These are phyloP conservation scores for Bolinopsis microptera DNA, from an alignment of 37 sponge, comb jelly and placozoan genomes.

Conservation along the genomic window DNA sequence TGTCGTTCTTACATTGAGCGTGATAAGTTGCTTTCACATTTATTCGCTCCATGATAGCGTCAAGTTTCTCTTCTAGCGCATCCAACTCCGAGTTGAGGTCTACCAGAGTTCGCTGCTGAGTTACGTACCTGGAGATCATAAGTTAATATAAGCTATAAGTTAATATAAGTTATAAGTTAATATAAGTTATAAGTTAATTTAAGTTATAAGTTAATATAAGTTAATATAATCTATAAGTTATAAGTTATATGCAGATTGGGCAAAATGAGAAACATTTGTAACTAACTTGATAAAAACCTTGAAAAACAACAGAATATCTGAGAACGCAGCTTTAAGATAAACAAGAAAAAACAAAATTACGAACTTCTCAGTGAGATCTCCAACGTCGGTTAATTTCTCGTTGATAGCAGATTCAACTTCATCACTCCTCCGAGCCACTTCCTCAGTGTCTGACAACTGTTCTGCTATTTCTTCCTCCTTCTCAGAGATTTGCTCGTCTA, in stretches of 20 bases:
- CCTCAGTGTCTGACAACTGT: background rate
- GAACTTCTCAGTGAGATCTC: conserved; percentile 25
- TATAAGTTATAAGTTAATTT: background rate
- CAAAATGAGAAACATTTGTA: too few species aligned
- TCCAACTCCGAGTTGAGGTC: conserved; percentile 41
- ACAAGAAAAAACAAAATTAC: too few species aligned
- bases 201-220: background rate
- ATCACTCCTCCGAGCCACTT: background rate
- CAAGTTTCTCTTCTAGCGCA: background rate
- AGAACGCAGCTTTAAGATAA: too few species aligned
- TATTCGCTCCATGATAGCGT: conserved; percentile 2
- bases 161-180: too few species aligned
- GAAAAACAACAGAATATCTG: too few species aligned
- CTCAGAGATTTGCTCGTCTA: background rate
- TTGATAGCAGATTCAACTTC: background rate
- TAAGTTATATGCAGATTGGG: background rate
- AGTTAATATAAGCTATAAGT: background rate
- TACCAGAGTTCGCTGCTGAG: conserved; percentile 11
- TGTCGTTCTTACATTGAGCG: conserved; percentile 14
- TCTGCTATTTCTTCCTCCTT: conserved; percentile 1
- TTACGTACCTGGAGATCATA: background rate
- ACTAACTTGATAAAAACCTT: too few species aligned
- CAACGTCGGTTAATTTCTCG: background rate
- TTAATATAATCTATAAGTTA: background rate
- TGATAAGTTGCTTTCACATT: conserved; percentile 18